phyloP scores from a whole-genome alignment of 2,113 vertebrate species.

The Cygnus buccinator region DNA sequence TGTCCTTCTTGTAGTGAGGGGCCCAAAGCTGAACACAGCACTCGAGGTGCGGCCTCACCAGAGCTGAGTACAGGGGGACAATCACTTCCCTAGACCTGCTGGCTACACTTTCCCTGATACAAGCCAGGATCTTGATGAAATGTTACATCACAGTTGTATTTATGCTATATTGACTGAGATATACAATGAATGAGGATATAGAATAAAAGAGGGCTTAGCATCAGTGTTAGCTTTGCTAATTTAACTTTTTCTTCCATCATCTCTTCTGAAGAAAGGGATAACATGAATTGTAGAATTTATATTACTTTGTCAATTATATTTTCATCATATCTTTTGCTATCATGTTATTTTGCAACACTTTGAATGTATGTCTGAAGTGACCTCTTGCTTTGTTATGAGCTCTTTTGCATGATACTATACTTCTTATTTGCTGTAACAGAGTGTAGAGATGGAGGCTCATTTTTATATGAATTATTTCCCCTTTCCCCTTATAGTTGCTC shows the following conservation, averaged over 20 bases:
- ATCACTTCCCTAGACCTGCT: no score
- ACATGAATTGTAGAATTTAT: not conserved
- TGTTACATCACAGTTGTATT: not conserved
- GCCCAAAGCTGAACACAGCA: no score
- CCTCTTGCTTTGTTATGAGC: not conserved
- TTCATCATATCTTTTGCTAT: not conserved
- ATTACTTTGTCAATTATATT: not conserved
- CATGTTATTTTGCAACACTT: not conserved
- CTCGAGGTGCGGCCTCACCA: no score
- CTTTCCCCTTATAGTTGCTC: not conserved
- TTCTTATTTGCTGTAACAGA: not conserved
- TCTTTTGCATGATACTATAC: not conserved
- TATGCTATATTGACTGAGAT: not conserved
- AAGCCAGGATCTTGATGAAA: not conserved
- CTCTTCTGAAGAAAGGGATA: not conserved
- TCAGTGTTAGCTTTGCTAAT: not conserved
- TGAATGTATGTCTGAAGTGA: not conserved
- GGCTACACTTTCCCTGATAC: no score
- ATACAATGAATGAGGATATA: not conserved
- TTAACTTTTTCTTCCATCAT: slow-evolving; percentile 22
- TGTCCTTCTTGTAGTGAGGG: no score
- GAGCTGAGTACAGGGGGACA: no score
- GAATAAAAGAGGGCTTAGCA: not conserved
- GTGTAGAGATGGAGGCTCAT: not conserved
- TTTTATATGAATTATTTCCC: not conserved